Conservation (phyloP, 2,797 vertebrate genomes). For the Sebastes trivittatus region DNA sequence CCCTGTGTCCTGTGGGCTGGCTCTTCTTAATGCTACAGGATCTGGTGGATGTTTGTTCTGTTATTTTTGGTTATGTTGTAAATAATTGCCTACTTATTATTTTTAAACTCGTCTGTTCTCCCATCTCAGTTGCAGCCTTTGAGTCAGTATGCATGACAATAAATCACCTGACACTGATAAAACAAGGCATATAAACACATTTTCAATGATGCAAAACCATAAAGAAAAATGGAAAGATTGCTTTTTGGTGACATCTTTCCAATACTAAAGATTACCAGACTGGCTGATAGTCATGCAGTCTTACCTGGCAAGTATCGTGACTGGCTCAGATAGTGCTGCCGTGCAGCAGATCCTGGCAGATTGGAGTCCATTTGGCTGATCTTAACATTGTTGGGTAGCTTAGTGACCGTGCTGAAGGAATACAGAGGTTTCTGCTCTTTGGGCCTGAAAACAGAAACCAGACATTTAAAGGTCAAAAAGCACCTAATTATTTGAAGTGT, state of each 20-base stretch:
- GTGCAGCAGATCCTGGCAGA: slow-evolving; percentile 83
- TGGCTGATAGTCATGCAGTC: neutral
- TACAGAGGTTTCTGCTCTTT: slow-evolving; percentile 81
- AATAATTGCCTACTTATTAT: too few species aligned
- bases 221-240: accelerated
- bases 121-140: neutral
- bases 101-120: too few species aligned
- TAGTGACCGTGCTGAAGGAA: slow-evolving; percentile 85
- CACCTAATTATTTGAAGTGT: too few species aligned
- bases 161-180: neutral
- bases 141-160: neutral
- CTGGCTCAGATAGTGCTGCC: slow-evolving; percentile 95
- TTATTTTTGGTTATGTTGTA: too few species aligned
- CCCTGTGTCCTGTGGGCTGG: neutral
- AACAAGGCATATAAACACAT: neutral
- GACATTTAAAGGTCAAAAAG: neutral
- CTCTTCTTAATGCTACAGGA: neutral
- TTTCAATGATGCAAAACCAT: neutral
- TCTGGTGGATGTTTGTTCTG: neutral
- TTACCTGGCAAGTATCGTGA: slow-evolving; percentile 95
- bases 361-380: slow-evolving; percentile 83
- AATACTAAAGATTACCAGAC: neutral
- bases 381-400: slow-evolving; percentile 79
- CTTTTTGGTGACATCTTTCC: neutral
- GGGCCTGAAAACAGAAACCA: slow-evolving; percentile 60